A percentile compares a stretch with the other conserved stretches of the same genome.
Conservation (phyloP, 2,888 invertebrate genomes). For the Pachycephus smyrnensis region DNA sequence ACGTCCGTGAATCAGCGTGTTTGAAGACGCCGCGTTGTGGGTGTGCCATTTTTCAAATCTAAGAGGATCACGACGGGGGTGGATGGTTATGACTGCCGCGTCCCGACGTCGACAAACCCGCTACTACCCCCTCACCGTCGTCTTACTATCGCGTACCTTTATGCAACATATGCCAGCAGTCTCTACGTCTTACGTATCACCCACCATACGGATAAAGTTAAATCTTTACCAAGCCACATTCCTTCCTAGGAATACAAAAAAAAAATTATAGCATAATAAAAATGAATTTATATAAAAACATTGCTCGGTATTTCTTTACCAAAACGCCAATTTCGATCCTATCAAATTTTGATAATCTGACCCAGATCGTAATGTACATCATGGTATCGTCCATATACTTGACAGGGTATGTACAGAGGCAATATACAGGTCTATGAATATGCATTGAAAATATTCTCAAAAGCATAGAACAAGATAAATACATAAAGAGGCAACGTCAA, state of each 20-base stretch:
- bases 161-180: background rate
- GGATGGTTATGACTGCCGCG: constrained; percentile 39
- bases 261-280: background rate
- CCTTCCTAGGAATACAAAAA: background rate
- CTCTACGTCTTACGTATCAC: background rate
- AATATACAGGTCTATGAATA: background rate
- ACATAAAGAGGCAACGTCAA: background rate
- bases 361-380: too few relatives aligned
- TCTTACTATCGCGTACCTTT: background rate
- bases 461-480: background rate
- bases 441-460: background rate
- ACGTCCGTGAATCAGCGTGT: constrained; percentile 44
- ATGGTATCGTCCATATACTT: too few relatives aligned
- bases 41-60: constrained; percentile 42
- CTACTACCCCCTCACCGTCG: background rate
- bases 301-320: background rate
- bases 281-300: background rate
- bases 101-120: background rate
- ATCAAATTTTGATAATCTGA: too few relatives aligned
- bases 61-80: constrained; percentile 36
- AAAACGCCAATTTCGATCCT: background rate
- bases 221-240: background rate
- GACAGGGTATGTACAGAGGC: background rate
- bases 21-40: constrained; percentile 33
- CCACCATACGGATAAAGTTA: background rate